Conservation (phyloP, 2,797 vertebrate genomes). For the Sebastes cheni region DNA sequence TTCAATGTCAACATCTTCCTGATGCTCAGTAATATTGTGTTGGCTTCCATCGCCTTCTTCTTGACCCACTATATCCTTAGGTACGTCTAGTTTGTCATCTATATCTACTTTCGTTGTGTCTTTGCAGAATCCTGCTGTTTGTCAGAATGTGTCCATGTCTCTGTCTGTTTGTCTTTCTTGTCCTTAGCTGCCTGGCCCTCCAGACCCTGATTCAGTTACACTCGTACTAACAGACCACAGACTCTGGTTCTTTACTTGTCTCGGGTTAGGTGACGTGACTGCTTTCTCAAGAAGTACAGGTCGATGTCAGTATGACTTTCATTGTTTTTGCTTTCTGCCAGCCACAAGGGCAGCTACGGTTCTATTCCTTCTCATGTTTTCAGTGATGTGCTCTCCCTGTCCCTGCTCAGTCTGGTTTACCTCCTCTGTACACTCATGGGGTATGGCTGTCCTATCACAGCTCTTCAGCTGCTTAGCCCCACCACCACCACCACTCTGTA, state of each 20-base stretch:
- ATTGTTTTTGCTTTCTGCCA: background rate
- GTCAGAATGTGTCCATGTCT: background rate
- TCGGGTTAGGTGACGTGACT: background rate
- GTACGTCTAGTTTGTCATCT: background rate
- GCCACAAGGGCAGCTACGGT: background rate
- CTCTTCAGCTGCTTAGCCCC: background rate
- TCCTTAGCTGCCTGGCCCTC: background rate
- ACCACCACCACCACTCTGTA: background rate
- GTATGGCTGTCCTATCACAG: background rate
- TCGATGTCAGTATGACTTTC: background rate
- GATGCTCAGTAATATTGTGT: background rate
- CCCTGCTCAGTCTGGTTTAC: background rate
- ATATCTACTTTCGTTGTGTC: background rate
- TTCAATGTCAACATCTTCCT: background rate
- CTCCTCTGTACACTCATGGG: background rate
- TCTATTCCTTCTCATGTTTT: background rate
- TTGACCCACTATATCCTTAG: background rate
- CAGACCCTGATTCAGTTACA: constrained; percentile 9
- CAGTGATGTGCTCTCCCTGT: background rate
- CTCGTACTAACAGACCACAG: background rate
- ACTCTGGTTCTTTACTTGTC: background rate
- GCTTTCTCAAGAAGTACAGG: background rate
- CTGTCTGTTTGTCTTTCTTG: background rate
- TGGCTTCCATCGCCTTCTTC: background rate
- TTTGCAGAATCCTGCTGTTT: background rate